Base-by-base conservation (phyloP, 2,888 invertebrate species). In the Cosmia pyralina region DNA sequence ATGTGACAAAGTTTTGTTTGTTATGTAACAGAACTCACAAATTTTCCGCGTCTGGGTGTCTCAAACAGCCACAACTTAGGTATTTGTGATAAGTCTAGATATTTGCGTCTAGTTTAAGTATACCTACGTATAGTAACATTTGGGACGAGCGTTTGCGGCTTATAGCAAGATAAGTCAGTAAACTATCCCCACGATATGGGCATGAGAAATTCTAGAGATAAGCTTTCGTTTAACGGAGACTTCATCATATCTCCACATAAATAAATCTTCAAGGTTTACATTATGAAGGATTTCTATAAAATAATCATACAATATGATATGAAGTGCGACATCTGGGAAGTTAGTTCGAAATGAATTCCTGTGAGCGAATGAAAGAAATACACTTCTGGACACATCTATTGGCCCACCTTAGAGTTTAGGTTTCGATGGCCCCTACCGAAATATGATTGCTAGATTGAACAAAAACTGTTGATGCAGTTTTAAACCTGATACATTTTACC, bases 331-430 rank as follows among this genome's bases (percentile, higher is more conserved):
- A 52, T 62, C 46, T 70, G 41, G 38, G 52, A 62, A 66, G 57
- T 63, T 55, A 46, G 60, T 44, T 64, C n/a, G 50, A 64, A 59
- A 69, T 65, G 10, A 69, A 50, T 65, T 69, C 34, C 22, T 60
- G 48, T 48, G n/a, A 60, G 50, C 38, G 28, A 60, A 55, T 69
- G 52, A 58, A 53, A 69, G 5, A 64, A 48, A 59, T 28, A n/a
- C n/a, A n/a, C n/a, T n/a, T n/a, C n/a, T n/a, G n/a, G n/a, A n/a
- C n/a, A n/a, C n/a, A n/a, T n/a, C n/a, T n/a, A n/a, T n/a, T n/a
- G n/a, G n/a, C n/a, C n/a, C n/a, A n/a, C n/a, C n/a, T n/a, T n/a
- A n/a, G n/a, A n/a, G n/a, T n/a, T n/a, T n/a, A n/a, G n/a, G n/a
- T n/a, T n/a, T n/a, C n/a, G n/a, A n/a, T n/a, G n/a, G n/a, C n/a